Conservation (phyloP, 2,797 vertebrate species). For the Trichosurus vulpecula region DNA sequence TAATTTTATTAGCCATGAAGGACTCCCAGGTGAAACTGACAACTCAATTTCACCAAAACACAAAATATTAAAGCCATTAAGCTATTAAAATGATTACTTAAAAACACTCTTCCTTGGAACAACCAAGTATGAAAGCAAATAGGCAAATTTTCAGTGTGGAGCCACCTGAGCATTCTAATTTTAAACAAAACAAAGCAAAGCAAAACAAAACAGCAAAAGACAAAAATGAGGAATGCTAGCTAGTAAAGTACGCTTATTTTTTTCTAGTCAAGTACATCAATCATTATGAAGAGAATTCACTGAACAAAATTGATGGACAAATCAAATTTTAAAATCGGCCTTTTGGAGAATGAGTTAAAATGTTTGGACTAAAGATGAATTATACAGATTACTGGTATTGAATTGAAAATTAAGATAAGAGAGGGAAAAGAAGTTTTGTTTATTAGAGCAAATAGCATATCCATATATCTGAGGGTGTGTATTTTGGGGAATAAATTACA, state of each 20-base stretch:
- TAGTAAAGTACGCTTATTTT: background rate
- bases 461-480: background rate
- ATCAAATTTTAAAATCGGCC: constrained; percentile 56
- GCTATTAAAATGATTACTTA: constrained; percentile 55
- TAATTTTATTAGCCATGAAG: constrained; percentile 55
- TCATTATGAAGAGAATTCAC: constrained; percentile 25
- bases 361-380: constrained; percentile 26
- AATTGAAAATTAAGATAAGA: constrained; percentile 63
- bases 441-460: background rate
- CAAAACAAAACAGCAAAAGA: constrained; percentile 3
- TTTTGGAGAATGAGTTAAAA: constrained; percentile 47
- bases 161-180: constrained; percentile 30
- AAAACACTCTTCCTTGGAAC: constrained; percentile 36
- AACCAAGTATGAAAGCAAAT: constrained; percentile 58
- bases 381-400: constrained; percentile 50
- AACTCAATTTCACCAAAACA: constrained; percentile 57
- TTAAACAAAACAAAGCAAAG: constrained; percentile 62
- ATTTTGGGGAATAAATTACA: constrained; percentile 26
- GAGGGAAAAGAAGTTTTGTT: constrained; percentile 38
- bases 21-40: constrained; percentile 47
- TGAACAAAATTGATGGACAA: constrained; percentile 55
- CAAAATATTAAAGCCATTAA: constrained; percentile 27
- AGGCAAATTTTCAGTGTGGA: constrained; percentile 39
- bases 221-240: background rate
- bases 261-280: constrained; percentile 59